phyloP scores from a whole-genome alignment of 2,113 vertebrate species.

The Holacanthus passer region DNA sequence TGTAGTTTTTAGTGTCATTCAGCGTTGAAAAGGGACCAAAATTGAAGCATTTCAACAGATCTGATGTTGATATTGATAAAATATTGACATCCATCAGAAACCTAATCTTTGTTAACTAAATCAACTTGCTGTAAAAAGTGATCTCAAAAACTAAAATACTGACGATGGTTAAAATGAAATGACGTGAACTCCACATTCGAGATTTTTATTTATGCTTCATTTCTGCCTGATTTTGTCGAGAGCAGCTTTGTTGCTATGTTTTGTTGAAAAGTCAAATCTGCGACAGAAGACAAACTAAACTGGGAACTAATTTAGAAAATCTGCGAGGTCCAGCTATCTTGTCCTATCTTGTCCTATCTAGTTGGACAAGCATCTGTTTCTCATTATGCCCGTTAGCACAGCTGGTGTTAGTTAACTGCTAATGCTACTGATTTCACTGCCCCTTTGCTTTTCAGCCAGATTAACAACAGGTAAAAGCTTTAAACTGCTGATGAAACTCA shows the following conservation, averaged over 20 bases:
- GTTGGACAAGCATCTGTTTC: background rate
- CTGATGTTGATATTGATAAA: background rate
- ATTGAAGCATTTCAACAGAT: background rate
- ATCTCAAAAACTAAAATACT: conserved; percentile 12
- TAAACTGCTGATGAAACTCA: too few relatives aligned
- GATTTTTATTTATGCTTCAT: background rate
- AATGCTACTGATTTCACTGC: background rate
- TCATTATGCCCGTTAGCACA: background rate
- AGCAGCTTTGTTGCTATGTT: background rate
- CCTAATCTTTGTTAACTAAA: conserved; percentile 1
- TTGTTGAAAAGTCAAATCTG: background rate
- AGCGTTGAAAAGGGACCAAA: background rate
- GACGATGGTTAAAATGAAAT: background rate
- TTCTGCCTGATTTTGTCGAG: background rate
- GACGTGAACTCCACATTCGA: background rate
- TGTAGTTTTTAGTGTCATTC: conserved; percentile 2
- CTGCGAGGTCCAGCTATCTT: background rate
- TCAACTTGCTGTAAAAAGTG: background rate
- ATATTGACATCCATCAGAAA: background rate
- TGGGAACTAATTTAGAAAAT: background rate
- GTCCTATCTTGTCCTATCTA: too few relatives aligned
- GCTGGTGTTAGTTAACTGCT: background rate
- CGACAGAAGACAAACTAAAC: background rate
- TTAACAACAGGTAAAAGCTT: too few relatives aligned
- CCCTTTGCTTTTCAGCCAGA: too few relatives aligned